phyloP scores from a whole-genome alignment of 1,140 invertebrate species.

The Trachymyrmex cornetzi region DNA sequence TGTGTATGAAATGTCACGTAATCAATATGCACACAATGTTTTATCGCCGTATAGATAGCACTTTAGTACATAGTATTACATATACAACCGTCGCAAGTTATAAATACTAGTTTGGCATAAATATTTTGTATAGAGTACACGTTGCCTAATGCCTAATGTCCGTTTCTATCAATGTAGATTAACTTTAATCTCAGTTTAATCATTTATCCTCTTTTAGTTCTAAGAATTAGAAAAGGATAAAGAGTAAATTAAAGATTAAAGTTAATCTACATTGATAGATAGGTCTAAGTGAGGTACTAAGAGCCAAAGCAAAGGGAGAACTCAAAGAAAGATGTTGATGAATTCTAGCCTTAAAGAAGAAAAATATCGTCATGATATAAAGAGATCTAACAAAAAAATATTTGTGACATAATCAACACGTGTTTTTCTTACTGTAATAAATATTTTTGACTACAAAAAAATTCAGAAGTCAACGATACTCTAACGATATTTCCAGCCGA shows the following conservation, averaged over 20 bases:
- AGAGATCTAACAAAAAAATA: constrained; percentile 12
- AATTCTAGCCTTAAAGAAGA: constrained; percentile 4
- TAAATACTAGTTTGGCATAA: constrained; percentile 30
- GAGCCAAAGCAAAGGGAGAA: constrained; percentile 3
- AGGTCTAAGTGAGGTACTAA: background rate
- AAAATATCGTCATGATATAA: background rate
- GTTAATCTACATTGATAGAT: too few species aligned
- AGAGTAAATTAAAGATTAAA: too few species aligned
- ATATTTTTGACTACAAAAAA: constrained; percentile 1
- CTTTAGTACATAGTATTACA: constrained; percentile 7
- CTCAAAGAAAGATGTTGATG: background rate
- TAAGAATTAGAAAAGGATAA: too few species aligned
- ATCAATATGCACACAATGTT: background rate
- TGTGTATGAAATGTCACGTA: background rate
- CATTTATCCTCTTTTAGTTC: too few species aligned
- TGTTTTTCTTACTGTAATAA: background rate
- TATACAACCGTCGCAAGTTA: constrained; percentile 27
- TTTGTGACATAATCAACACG: background rate
- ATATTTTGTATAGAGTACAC: background rate
- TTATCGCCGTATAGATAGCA: background rate
- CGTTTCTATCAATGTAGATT: too few species aligned
- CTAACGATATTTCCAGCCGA: background rate
- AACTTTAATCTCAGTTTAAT: too few species aligned
- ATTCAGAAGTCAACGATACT: background rate
- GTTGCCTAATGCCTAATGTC: background rate